Percentiles rank a stretch among this genome's conserved stretches.
Evolutionary conservation across 1,140 invertebrate species (phyloP).

Genomic region (Microvelia longipes): DNA sequence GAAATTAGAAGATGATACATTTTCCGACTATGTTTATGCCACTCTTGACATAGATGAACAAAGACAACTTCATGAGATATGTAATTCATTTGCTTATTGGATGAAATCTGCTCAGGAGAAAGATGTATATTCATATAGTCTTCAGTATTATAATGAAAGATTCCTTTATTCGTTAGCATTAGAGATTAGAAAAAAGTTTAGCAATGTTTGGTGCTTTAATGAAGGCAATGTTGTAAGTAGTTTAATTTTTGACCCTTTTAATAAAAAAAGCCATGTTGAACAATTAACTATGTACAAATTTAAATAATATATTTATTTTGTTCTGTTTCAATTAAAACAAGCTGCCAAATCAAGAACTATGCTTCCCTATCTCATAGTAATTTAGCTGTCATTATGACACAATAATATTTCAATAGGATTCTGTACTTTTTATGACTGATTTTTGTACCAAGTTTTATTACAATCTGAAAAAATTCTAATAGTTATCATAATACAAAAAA

Average conservation of each 20-base stretch:
- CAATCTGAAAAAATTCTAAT: too few species aligned
- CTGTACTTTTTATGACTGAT: too few species aligned
- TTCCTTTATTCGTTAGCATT: conserved; percentile 26
- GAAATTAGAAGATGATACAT: neutral
- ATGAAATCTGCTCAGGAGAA: conserved; percentile 2
- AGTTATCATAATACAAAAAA: too few species aligned
- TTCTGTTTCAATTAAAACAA: too few species aligned
- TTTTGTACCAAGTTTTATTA: too few species aligned
- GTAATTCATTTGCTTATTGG: neutral
- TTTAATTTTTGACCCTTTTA: neutral
- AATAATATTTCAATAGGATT: too few species aligned
- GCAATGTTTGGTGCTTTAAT: neutral
- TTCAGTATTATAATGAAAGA: conserved; percentile 18
- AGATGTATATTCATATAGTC: conserved; percentile 13
- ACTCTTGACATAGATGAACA: conserved; percentile 17
- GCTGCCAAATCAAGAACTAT: too few species aligned
- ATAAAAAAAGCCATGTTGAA: too few species aligned
- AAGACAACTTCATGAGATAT: conserved; percentile 1
- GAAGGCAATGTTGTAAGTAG: conserved; percentile 1
- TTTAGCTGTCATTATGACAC: too few species aligned
- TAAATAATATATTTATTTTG: too few species aligned
- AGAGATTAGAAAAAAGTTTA: neutral
- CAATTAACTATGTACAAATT: too few species aligned
- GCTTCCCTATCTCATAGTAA: too few species aligned
- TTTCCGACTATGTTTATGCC: neutral